Percentiles rank a stretch among this genome's conserved stretches.
These are phyloP conservation scores for Epirrita christyi DNA, from an alignment of 2,888 invertebrate species.

Conservation along the genomic window DNA sequence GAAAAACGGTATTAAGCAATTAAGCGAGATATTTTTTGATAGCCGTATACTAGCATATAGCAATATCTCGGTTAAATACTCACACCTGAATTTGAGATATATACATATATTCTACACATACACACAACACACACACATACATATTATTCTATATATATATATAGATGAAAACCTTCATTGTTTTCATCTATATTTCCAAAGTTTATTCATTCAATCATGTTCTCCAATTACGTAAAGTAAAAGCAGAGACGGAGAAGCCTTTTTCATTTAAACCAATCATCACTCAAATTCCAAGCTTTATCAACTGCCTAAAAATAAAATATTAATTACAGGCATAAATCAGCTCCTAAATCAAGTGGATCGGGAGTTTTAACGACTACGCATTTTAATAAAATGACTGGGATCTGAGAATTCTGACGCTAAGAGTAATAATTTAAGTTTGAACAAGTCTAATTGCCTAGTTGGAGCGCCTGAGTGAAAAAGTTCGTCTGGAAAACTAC, in stretches of 20 bases:
- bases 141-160: too few relatives aligned
- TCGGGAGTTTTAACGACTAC: slow-evolving; percentile 33
- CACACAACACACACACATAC: too few relatives aligned
- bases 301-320: slow-evolving; percentile 23
- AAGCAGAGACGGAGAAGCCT: slow-evolving; percentile 17
- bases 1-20: too few relatives aligned
- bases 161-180: too few relatives aligned
- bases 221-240: slow-evolving; percentile 23
- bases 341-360: slow-evolving; percentile 34
- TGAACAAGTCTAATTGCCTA: not conserved
- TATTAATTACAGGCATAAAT: slow-evolving; percentile 36
- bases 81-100: too few relatives aligned
- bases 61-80: too few relatives aligned
- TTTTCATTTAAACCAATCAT: slow-evolving; percentile 22
- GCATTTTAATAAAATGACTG: slow-evolving; percentile 30
- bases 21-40: too few relatives aligned
- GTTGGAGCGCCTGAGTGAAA: not conserved
- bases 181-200: too few relatives aligned
- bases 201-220: not conserved
- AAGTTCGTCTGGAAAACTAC: too few relatives aligned
- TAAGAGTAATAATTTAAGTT: slow-evolving; percentile 6
- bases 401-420: slow-evolving; percentile 4
- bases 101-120: too few relatives aligned
- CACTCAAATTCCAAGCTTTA: slow-evolving; percentile 9
- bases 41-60: too few relatives aligned